Evolutionary conservation across 2,888 invertebrate species (phyloP), one percentile per base, ranked within the genome.

Genomic region (Eudasyphora cyanicolor): DNA sequence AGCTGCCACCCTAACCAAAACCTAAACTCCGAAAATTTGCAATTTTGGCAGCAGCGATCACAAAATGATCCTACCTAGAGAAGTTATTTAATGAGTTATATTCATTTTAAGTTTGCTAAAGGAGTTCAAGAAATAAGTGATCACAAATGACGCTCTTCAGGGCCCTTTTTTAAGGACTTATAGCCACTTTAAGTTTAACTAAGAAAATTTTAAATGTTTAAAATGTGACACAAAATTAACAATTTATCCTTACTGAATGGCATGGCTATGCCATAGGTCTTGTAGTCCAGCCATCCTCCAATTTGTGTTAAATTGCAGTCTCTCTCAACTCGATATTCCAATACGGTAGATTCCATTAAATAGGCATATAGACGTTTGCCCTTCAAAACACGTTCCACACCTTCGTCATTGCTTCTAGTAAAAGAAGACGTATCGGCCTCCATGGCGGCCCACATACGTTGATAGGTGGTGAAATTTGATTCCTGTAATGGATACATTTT

Each of bases 201-300:
- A n/a, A n/a, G n/a, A n/a, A n/a, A n/a, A n/a, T n/a, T n/a, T n/a
- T n/a, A n/a, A n/a, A n/a, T n/a, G n/a, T n/a, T n/a, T n/a, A n/a
- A n/a, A n/a, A n/a, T n/a, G n/a, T n/a, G n/a, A n/a, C n/a, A n/a
- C n/a, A n/a, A n/a, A n/a, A n/a, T n/a, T n/a, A n/a, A n/a, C 19
- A 17, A 45, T 21, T 12, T n/a, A 54, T 91, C 93, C 95, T 94
- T 92, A 98, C 98, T 96, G 89, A 96, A 95, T 2, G 97, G 97
- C 94, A 98, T 96, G 0, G 98, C 98, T 82, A 98, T 97, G 69
- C 98, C 98, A 89, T 98, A 98, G 84, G 98, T 98, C 91, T 98
- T 98, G 49, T 96, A 96, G 92, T 98, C 98, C 82, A 98, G 92
- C 89, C 95, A 94, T 4, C 95, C 94, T 0, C 97, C 97, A 8